phyloP scores from a whole-genome alignment of 2,888 invertebrate species.

The Xiphydria camelus region DNA sequence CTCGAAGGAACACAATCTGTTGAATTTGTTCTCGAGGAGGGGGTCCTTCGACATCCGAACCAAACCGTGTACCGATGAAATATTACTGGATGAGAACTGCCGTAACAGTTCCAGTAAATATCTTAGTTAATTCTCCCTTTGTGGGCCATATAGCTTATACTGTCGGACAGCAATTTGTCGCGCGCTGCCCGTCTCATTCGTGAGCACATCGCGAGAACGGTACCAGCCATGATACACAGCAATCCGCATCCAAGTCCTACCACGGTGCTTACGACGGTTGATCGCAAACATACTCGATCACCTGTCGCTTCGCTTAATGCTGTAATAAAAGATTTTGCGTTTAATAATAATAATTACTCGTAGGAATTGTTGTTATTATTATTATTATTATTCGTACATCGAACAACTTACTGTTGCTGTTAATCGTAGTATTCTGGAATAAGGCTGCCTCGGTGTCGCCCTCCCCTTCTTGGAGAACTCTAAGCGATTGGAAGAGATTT shows the following conservation, averaged over 20 bases:
- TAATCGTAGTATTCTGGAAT: slow-evolving; percentile 50
- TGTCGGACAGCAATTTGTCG: slow-evolving; percentile 53
- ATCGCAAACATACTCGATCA: slow-evolving; percentile 63
- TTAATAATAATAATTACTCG: slow-evolving; percentile 1
- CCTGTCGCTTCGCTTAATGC: slow-evolving; percentile 23
- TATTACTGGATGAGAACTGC: neutral
- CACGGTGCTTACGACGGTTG: slow-evolving; percentile 68
- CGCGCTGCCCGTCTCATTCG: slow-evolving; percentile 66
- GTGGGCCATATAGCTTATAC: slow-evolving; percentile 57
- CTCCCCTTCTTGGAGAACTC: slow-evolving; percentile 86
- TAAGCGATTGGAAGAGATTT: slow-evolving; percentile 84
- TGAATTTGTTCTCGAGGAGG: too few relatives aligned
- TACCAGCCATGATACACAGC: slow-evolving; percentile 72
- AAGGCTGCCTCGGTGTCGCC: slow-evolving; percentile 63
- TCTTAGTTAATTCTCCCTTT: slow-evolving; percentile 54
- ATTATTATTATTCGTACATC: neutral
- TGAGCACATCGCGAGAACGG: slow-evolving; percentile 76
- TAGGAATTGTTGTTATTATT: neutral
- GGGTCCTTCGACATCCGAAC: too few relatives aligned
- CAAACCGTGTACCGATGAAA: too few relatives aligned
- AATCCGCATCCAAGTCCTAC: slow-evolving; percentile 71
- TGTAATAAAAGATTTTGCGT: neutral
- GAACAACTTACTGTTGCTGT: slow-evolving; percentile 27
- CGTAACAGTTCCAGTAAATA: neutral
- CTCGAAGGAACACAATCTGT: too few relatives aligned